phyloP scores from a whole-genome alignment of 2,113 vertebrate genomes.

The Myocastor coypus region DNA sequence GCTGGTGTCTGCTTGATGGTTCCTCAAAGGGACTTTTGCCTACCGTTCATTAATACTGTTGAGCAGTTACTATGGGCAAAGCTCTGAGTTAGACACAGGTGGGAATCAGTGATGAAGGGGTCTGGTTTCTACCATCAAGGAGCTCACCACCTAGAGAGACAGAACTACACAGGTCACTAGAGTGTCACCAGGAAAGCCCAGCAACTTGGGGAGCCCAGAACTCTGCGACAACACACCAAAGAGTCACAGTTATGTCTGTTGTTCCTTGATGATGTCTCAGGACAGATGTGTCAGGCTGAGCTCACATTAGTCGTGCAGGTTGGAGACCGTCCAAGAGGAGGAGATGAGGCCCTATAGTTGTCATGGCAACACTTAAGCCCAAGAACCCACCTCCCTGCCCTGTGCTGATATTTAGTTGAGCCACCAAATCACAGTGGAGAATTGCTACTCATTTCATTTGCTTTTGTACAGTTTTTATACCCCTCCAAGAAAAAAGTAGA shows the following conservation, averaged over 20 bases:
- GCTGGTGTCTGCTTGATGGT: neutral
- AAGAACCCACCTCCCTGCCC: slow-evolving; percentile 4
- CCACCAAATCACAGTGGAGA: neutral
- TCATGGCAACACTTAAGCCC: neutral
- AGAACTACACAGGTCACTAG: neutral
- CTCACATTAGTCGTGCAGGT: neutral
- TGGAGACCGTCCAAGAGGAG: neutral
- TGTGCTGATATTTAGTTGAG: slow-evolving; percentile 34
- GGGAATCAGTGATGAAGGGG: neutral
- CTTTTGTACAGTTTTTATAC: slow-evolving; percentile 2
- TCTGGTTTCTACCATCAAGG: neutral
- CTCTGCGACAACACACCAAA: neutral
- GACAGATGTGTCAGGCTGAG: neutral
- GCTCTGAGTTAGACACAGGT: neutral
- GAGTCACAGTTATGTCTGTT: neutral
- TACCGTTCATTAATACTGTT: neutral
- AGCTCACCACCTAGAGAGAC: neutral
- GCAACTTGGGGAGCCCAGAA: neutral
- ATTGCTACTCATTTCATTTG: slow-evolving; percentile 43
- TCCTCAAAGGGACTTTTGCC: neutral
- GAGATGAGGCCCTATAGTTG: neutral
- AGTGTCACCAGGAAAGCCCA: neutral
- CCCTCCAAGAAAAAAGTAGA: neutral
- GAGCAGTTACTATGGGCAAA: neutral
- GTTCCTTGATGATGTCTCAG: neutral